phyloP scores from a whole-genome alignment of 2,113 vertebrate genomes.

The Myotis brandtii region DNA sequence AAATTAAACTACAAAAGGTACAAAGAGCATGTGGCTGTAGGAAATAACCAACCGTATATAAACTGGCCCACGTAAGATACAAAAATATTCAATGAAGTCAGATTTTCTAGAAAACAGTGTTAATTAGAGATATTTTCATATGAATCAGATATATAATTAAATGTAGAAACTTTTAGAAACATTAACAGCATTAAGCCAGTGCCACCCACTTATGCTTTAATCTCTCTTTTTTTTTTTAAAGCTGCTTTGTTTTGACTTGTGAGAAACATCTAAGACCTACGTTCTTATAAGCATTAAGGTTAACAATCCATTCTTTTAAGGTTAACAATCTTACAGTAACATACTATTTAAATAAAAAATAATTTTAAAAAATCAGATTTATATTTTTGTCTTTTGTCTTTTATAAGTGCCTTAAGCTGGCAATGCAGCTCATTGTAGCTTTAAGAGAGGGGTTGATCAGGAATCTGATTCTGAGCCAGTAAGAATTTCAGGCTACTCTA shows the following conservation, averaged over 20 bases:
- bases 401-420: slow-evolving; percentile 74
- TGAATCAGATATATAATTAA: slow-evolving; percentile 69
- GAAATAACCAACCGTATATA: slow-evolving; percentile 66
- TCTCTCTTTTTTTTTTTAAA: neutral
- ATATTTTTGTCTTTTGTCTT: slow-evolving; percentile 52
- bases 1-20: slow-evolving; percentile 57
- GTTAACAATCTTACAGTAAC: slow-evolving; percentile 68
- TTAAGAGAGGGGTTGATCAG: slow-evolving; percentile 65
- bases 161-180: slow-evolving; percentile 69
- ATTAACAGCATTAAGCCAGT: slow-evolving; percentile 65
- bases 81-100: slow-evolving; percentile 74
- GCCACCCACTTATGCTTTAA: slow-evolving; percentile 60
- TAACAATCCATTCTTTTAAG: slow-evolving; percentile 60
- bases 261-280: slow-evolving; percentile 74
- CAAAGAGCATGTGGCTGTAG: slow-evolving; percentile 41
- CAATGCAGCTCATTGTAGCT: slow-evolving; percentile 76
- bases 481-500: slow-evolving; percentile 75
- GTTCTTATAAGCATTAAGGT: slow-evolving; percentile 64
- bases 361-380: slow-evolving; percentile 61
- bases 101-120: slow-evolving; percentile 75
- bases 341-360: slow-evolving; percentile 57
- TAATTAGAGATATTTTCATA: slow-evolving; percentile 79
- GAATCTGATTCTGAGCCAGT: slow-evolving; percentile 75
- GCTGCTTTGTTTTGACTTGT: slow-evolving; percentile 74
- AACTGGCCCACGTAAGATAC: slow-evolving; percentile 80